Percentiles rank a stretch among this genome's conserved stretches.
Evolutionary conservation across 1,140 invertebrate species (phyloP).

Genomic region (Apocrypta bakeri): DNA sequence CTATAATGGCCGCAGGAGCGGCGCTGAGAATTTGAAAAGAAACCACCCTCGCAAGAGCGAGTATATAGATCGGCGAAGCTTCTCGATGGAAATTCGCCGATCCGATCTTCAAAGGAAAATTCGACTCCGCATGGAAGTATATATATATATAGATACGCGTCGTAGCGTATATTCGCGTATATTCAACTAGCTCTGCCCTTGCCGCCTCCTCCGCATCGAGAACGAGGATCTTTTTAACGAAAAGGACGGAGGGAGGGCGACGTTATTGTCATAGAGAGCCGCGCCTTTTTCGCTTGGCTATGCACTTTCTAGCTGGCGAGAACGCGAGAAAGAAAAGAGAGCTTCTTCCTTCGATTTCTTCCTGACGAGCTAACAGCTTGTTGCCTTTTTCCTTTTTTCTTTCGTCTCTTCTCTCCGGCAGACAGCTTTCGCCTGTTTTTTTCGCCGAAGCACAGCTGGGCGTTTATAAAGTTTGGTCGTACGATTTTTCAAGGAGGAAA

Average conservation of each 20-base stretch:
- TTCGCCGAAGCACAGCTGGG: neutral
- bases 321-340: constrained; percentile 9
- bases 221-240: constrained; percentile 40
- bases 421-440: too few relatives aligned
- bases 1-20: constrained; percentile 68
- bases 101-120: constrained; percentile 49
- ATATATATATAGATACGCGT: neutral
- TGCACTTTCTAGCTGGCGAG: constrained; percentile 40
- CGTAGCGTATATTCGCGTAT: neutral
- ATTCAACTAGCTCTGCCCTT: neutral
- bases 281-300: constrained; percentile 43
- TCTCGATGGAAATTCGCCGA: constrained; percentile 44
- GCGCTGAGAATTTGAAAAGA: constrained; percentile 46
- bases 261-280: constrained; percentile 23
- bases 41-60: constrained; percentile 32
- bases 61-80: constrained; percentile 21
- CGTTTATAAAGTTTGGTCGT: neutral
- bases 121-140: constrained; percentile 29
- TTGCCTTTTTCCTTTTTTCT: constrained; percentile 33
- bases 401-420: neutral
- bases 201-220: constrained; percentile 10
- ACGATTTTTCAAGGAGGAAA: neutral
- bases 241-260: neutral
- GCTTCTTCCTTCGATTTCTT: constrained; percentile 16
- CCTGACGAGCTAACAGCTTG: constrained; percentile 40